Evolutionary conservation across 2,797 vertebrate genomes (phyloP), one percentile per base, ranked within the genome.

Genomic region (Xyrichtys novacula): DNA sequence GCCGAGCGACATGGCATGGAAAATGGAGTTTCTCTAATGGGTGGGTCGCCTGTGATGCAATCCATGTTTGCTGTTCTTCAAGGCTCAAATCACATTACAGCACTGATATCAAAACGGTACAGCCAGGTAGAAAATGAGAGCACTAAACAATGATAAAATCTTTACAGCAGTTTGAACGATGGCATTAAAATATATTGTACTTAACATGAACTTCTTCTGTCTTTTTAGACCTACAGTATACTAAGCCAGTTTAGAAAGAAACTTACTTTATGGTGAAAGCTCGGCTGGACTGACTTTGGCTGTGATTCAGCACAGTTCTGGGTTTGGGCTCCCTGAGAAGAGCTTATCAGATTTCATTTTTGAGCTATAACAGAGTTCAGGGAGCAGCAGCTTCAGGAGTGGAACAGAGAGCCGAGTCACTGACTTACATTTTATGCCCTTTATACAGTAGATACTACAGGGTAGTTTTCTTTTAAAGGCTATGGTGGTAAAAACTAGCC

Each of bases 1-100:
- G 44, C 76, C n/a, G 36, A 65, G 72, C 23, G 55, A 72, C 69
- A 59, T 39, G 77, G 59, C 84, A 70, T 58, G 71, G 81, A 82
- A 88, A 91, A 89, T 88, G 65, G 83, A 88, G 83, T 85, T 90
- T 69, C 79, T 85, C 73, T 81, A 86, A 88, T 71, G 74, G 80
- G 52, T 42, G 74, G 61, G 80, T 23, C 36, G 71, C 43, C 58
- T 80, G 53, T 74, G 84, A 76, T 62, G 69, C 64, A 63, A 87
- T 84, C 70, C 72, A 76, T 63, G 79, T 86, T 84, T 86, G 81
- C 79, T 71, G 81, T 84, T 91, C 90, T 86, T 83, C 70, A 52
- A 56, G 73, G 76, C 85, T 87, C 74, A 82, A 91, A 92, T 91
- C 91, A 85, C 60, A 77, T 74, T 69, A 87, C 90, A 81, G 83